Base-by-base conservation (phyloP, 2,888 invertebrate species). In the Augiades crinisus region DNA sequence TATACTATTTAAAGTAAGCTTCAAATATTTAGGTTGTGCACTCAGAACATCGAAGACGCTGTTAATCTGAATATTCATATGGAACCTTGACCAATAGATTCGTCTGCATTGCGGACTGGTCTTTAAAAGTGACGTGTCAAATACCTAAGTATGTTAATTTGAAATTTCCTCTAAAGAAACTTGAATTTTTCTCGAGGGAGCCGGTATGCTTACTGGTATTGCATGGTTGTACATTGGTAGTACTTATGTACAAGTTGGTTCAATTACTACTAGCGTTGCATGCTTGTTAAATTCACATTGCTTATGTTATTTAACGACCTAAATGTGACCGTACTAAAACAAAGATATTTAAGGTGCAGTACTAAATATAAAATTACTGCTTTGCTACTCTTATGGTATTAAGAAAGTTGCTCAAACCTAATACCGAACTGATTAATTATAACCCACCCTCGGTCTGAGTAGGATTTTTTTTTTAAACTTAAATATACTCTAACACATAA, bases 61-160 rank as follows among this genome's bases (percentile, higher is more conserved):
- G 36, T 10, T 51, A n/a, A 37, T 60, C 61, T 79, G 72, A 76
- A 80, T 82, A 79, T 80, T 77, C 72, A 79, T 75, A 56, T 62
- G 58, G 53, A 69, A 71, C 78, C 81, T 78, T 81, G 78, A 74
- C 75, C 76, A 78, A 71, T 73, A 74, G 68, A 75, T 68, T 65
- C 64, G 67, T 74, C 65, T 63, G 61, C 55, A 58, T 47, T 54
- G 58, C 59, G 57, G 50, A 54, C 58, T 44, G 47, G 60, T 53
- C 53, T 58, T 55, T 62, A 58, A 58, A 60, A 30, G 17, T 43
- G 50, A 50, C 43, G 65, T 66, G 62, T 56, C 60, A 43, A 60
- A 58, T 54, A 54, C 66, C 63, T 70, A 67, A 64, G 61, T 75
- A 78, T 75, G 71, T 60, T 64, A 75, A 74, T 72, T 57, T 47